These are phyloP conservation scores for Fulica atra DNA, from an alignment of 2,113 vertebrate species.

Conservation along the genomic window DNA sequence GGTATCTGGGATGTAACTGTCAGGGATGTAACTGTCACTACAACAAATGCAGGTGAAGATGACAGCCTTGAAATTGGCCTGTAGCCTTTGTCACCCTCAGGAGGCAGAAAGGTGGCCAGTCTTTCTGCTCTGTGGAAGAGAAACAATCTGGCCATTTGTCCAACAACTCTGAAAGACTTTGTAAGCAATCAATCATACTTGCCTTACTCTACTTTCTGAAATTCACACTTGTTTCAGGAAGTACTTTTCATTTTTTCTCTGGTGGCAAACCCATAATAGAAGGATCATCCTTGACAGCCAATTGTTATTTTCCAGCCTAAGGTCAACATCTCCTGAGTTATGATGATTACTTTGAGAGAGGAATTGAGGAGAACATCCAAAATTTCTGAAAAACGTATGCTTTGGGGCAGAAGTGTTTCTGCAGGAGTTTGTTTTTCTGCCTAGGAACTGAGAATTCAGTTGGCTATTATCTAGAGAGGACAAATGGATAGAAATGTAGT, in stretches of 20 bases:
- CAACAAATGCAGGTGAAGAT: neutral
- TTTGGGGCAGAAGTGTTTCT: neutral
- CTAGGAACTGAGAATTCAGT: neutral
- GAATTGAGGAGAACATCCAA: neutral
- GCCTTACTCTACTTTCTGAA: neutral
- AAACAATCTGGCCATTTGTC: neutral
- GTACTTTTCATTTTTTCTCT: neutral
- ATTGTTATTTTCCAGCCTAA: neutral
- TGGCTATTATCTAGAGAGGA: neutral
- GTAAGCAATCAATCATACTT: too few species aligned
- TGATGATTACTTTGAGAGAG: neutral
- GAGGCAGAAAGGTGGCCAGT: neutral
- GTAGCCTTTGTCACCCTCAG: rapidly evolving
- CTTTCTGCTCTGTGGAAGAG: neutral
- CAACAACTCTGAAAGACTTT: neutral
- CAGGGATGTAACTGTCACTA: neutral
- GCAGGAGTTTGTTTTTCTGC: neutral
- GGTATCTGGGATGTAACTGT: neutral
- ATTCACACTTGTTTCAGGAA: neutral
- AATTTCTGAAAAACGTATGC: neutral
- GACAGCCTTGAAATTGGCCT: neutral
- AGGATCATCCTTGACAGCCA: neutral
- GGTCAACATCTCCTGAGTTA: neutral
- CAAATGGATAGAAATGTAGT: neutral
- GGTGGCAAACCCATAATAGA: neutral